Evolutionary conservation across 2,888 invertebrate genomes (phyloP).

Genomic region (Drosophila emarginata): DNA sequence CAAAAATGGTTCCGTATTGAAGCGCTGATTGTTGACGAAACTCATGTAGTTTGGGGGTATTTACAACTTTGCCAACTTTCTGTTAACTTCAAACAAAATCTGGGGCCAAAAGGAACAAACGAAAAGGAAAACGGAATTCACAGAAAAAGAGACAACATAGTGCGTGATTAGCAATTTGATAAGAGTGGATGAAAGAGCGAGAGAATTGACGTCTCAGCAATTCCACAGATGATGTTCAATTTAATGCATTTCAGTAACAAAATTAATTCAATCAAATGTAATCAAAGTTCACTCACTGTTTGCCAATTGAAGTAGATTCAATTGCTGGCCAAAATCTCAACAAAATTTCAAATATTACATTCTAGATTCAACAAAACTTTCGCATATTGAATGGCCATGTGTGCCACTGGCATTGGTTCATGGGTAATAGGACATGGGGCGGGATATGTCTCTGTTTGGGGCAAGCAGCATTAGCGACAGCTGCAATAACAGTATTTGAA

Average conservation of each 20-base stretch:
- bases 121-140: neutral
- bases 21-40: slow-evolving; percentile 45
- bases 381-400: slow-evolving; percentile 7
- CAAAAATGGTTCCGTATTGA: slow-evolving; percentile 42
- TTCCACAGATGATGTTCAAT: neutral
- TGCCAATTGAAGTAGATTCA: slow-evolving; percentile 39
- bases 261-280: slow-evolving; percentile 40
- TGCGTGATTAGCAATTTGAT: slow-evolving; percentile 5
- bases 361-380: slow-evolving; percentile 22
- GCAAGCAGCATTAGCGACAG: slow-evolving; percentile 34
- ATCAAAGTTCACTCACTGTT: slow-evolving; percentile 28
- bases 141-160: neutral
- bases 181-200: neutral
- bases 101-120: neutral
- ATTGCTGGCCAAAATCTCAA: slow-evolving; percentile 21
- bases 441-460: slow-evolving; percentile 1
- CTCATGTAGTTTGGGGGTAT: slow-evolving; percentile 15
- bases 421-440: neutral
- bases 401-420: neutral
- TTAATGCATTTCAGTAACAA: neutral
- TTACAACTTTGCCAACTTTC: neutral
- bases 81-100: neutral
- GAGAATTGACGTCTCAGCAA: neutral
- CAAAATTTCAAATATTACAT: slow-evolving; percentile 31
- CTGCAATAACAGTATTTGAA: slow-evolving; percentile 65